phyloP scores from a whole-genome alignment of 2,113 vertebrate genomes.

The Catharus fuscescens region DNA sequence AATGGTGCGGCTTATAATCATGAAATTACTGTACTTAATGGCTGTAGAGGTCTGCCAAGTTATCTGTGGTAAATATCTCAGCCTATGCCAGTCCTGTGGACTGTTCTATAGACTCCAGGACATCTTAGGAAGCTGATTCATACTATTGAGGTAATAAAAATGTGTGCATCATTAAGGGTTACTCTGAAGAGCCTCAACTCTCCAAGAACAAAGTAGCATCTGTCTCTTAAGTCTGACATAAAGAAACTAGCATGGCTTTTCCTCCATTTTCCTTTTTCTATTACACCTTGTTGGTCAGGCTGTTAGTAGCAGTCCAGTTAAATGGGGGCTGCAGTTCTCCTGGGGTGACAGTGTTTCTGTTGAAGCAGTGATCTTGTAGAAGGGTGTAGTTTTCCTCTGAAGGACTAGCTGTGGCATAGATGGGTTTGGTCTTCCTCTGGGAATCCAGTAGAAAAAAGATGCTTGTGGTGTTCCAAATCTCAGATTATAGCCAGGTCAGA shows the following conservation, averaged over 20 bases:
- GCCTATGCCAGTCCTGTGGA: background rate
- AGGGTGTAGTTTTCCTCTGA: no score
- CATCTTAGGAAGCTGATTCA: background rate
- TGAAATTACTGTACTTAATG: background rate
- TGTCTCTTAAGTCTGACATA: background rate
- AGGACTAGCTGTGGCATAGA: no score
- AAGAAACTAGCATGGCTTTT: background rate
- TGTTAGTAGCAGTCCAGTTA: no score
- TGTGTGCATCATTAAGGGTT: background rate
- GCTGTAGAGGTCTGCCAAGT: background rate
- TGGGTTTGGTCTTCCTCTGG: no score
- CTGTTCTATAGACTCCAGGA: background rate
- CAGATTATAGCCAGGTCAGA: no score
- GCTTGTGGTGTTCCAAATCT: no score
- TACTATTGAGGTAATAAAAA: background rate
- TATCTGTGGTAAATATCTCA: background rate
- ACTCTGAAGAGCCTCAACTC: background rate
- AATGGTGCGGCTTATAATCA: no score
- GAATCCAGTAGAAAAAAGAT: no score
- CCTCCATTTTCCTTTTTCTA: background rate
- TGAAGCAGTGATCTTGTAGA: no score
- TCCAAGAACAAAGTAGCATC: background rate
- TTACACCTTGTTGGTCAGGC: background rate
- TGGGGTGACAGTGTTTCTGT: no score
- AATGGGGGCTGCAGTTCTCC: no score